phyloP scores from a whole-genome alignment of 1,140 invertebrate genomes.

The Zaprionus kolodkinae region DNA sequence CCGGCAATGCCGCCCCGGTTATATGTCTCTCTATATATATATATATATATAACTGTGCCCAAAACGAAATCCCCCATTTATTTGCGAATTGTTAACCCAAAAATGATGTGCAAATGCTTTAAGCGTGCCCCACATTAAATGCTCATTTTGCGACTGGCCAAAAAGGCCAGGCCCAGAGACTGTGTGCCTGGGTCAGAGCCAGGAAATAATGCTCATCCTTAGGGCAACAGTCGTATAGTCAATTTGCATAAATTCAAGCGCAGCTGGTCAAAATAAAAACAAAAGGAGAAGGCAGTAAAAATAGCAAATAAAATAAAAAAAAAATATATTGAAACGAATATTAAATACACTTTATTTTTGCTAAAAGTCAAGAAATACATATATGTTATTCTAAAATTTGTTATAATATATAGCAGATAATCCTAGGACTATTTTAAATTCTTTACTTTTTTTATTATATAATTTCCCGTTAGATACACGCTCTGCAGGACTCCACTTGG shows the following conservation, averaged over 20 bases:
- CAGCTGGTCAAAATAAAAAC: constrained; percentile 47
- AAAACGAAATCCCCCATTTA: constrained; percentile 26
- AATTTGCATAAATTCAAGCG: constrained; percentile 69
- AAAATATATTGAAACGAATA: background rate
- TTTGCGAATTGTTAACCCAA: constrained; percentile 29
- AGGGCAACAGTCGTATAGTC: constrained; percentile 42
- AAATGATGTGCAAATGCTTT: constrained; percentile 51
- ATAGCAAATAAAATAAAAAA: background rate
- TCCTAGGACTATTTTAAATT: background rate
- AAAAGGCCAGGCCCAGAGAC: background rate
- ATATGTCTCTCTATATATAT: constrained; percentile 8
- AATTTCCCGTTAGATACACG: background rate
- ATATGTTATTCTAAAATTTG: no score
- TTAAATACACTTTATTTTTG: constrained; percentile 3
- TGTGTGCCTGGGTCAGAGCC: background rate
- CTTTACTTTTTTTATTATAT: background rate
- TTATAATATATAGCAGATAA: background rate
- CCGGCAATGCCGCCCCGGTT: constrained; percentile 52
- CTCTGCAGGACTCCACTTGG: background rate
- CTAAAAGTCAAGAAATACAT: no score
- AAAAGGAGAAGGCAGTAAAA: constrained; percentile 6
- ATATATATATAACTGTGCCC: background rate
- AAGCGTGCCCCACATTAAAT: constrained; percentile 63
- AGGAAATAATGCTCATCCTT: constrained; percentile 17
- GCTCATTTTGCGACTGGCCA: constrained; percentile 32